Conservation (phyloP, 2,888 invertebrate species). For the Suillia variegata region DNA sequence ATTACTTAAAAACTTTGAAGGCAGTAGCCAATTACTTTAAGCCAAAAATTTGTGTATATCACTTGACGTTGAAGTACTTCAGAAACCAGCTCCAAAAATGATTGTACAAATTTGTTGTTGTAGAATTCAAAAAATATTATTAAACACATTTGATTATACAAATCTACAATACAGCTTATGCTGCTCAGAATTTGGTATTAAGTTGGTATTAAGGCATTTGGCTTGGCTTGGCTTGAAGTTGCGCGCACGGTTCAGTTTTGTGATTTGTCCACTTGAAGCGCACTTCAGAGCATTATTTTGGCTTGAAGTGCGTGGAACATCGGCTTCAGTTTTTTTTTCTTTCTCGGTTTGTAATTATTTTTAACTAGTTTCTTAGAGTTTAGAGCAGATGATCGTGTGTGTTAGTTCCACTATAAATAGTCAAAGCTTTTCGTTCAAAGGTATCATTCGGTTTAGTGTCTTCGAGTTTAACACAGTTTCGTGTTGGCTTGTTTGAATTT, state of each 20-base stretch:
- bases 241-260: constrained; percentile 19
- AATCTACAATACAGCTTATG: too few species aligned
- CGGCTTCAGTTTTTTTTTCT: constrained; percentile 4
- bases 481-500: constrained; percentile 33
- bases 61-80: constrained; percentile 30
- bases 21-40: constrained; percentile 5
- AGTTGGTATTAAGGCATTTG: constrained; percentile 41
- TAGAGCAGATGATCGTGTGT: constrained; percentile 13
- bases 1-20: too few species aligned
- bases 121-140: constrained; percentile 9
- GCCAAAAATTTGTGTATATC: neutral
- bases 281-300: constrained; percentile 36
- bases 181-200: constrained; percentile 18
- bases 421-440: constrained; percentile 32
- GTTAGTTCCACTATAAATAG: constrained; percentile 54
- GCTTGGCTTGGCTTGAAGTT: neutral
- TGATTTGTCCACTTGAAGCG: constrained; percentile 27
- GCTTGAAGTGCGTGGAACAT: constrained; percentile 1
- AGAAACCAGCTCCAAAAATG: constrained; percentile 41
- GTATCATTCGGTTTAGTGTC: constrained; percentile 51
- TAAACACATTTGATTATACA: too few species aligned
- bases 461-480: too few species aligned
- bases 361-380: neutral
- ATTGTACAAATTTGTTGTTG: constrained; percentile 31
- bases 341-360: neutral